A percentile compares a stretch with the other conserved stretches of the same genome.
Conservation (phyloP, 1,140 invertebrate species). For the Drosophila asahinai region DNA sequence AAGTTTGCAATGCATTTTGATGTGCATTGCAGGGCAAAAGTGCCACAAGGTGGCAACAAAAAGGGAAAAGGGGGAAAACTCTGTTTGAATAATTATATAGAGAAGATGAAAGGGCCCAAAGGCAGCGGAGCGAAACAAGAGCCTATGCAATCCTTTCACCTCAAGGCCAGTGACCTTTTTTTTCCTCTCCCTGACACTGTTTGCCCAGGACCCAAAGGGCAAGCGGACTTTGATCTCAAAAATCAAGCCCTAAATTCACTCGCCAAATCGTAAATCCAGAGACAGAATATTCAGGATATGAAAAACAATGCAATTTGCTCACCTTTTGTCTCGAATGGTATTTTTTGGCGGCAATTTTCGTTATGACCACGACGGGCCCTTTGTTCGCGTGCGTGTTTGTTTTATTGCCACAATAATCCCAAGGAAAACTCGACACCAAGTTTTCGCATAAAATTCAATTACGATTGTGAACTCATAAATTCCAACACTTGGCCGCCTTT, state of each 20-base stretch:
- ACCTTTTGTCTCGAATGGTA: slow-evolving; percentile 18
- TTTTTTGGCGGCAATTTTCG: slow-evolving; percentile 47
- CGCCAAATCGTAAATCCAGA: slow-evolving; percentile 10
- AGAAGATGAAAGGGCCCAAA: slow-evolving; percentile 37
- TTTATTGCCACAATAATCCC: slow-evolving; percentile 56
- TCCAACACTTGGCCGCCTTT: slow-evolving; percentile 69
- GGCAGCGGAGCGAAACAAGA: slow-evolving; percentile 21
- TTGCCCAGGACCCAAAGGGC: slow-evolving; percentile 24
- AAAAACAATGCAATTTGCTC: slow-evolving; percentile 41
- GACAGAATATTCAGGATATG: slow-evolving; percentile 16
- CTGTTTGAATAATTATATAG: slow-evolving; percentile 67
- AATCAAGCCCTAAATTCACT: slow-evolving; percentile 33
- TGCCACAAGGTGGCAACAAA: slow-evolving; percentile 32
- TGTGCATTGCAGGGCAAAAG: slow-evolving; percentile 47
- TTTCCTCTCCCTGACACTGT: slow-evolving; percentile 5
- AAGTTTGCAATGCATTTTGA: slow-evolving; percentile 74
- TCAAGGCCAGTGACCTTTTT: slow-evolving; percentile 60
- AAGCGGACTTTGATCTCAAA: slow-evolving; percentile 30
- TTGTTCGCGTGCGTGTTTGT: slow-evolving; percentile 41
- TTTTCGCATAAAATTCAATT: slow-evolving; percentile 81
- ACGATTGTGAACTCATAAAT: slow-evolving; percentile 74
- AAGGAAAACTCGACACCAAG: slow-evolving; percentile 45
- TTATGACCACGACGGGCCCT: slow-evolving; percentile 21
- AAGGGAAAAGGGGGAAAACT: neutral
- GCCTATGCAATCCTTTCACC: slow-evolving; percentile 38